These are phyloP conservation scores for Neoniphon sammara DNA, from an alignment of 2,797 vertebrate species.

Conservation along the genomic window DNA sequence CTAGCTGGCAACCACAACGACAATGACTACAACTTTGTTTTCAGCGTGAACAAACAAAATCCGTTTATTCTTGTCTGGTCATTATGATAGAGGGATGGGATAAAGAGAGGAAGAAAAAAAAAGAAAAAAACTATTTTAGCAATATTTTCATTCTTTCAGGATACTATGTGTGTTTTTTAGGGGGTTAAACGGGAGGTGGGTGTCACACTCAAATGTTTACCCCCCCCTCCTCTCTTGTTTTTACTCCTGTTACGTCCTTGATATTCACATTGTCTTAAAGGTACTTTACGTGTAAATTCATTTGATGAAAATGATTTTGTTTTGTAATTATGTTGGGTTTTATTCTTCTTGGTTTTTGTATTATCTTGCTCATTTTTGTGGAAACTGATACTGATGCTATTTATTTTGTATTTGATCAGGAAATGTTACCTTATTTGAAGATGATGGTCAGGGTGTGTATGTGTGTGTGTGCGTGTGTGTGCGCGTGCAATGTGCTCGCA, in stretches of 20 bases:
- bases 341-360: constrained; percentile 75
- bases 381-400: constrained; percentile 75
- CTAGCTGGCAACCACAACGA: constrained; percentile 54
- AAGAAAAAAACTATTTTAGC: constrained; percentile 79
- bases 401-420: constrained; percentile 81
- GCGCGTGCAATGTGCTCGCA: not conserved
- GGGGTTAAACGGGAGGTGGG: constrained; percentile 61
- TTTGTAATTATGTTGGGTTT: constrained; percentile 71
- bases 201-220: constrained; percentile 56
- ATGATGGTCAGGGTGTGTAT: constrained; percentile 72
- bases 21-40: constrained; percentile 26
- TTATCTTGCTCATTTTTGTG: constrained; percentile 76
- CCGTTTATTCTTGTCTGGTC: constrained; percentile 73
- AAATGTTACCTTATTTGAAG: constrained; percentile 77
- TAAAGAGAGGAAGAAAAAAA: constrained; percentile 44
- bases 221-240: constrained; percentile 66
- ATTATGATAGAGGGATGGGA: constrained; percentile 56
- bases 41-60: constrained; percentile 67
- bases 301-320: constrained; percentile 74
- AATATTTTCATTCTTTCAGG: constrained; percentile 85
- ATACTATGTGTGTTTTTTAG: constrained; percentile 74
- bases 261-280: constrained; percentile 83
- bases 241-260: constrained; percentile 77
- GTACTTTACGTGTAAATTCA: constrained; percentile 78
- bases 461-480: constrained; percentile 32